phyloP scores from a whole-genome alignment of 2,888 invertebrate species.

The Belgica antarctica region DNA sequence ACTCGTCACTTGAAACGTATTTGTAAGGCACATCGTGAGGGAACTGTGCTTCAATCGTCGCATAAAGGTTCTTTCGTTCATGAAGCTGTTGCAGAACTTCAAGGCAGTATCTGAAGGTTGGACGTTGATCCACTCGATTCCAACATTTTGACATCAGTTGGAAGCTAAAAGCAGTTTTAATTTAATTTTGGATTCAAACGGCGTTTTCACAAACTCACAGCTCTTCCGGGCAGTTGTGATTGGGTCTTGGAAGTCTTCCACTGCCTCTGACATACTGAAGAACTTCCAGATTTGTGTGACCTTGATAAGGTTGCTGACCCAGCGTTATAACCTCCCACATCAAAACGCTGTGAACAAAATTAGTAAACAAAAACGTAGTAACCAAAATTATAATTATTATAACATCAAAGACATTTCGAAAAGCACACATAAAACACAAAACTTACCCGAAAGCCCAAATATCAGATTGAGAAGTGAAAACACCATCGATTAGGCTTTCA shows the following conservation, averaged over 20 bases:
- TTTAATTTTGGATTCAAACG: not conserved
- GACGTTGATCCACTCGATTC: conserved; percentile 80
- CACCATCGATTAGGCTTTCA: conserved; percentile 91
- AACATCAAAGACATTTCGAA: not conserved
- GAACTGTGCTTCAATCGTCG: conserved; percentile 45
- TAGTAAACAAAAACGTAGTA: no score
- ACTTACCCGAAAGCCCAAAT: conserved; percentile 81
- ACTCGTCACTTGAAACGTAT: conserved; percentile 38
- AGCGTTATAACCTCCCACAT: conserved; percentile 97
- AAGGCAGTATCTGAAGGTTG: conserved; percentile 81
- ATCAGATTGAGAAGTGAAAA: conserved; percentile 95
- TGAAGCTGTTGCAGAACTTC: conserved; percentile 59
- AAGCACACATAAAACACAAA: not conserved
- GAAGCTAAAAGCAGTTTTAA: conserved; percentile 61
- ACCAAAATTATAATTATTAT: not conserved
- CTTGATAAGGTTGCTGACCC: conserved; percentile 96
- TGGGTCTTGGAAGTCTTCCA: conserved; percentile 75
- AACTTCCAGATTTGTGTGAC: conserved; percentile 88
- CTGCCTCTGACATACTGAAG: conserved; percentile 84
- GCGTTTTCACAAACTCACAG: conserved; percentile 62
- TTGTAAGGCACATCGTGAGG: conserved; percentile 44
- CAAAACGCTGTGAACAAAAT: no score
- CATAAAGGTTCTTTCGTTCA: conserved; percentile 45
- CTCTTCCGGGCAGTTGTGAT: conserved; percentile 74
- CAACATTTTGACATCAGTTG: conserved; percentile 85